Base-by-base conservation (phyloP, 2,797 vertebrate species). In the Pipistrellus kuhlii region DNA sequence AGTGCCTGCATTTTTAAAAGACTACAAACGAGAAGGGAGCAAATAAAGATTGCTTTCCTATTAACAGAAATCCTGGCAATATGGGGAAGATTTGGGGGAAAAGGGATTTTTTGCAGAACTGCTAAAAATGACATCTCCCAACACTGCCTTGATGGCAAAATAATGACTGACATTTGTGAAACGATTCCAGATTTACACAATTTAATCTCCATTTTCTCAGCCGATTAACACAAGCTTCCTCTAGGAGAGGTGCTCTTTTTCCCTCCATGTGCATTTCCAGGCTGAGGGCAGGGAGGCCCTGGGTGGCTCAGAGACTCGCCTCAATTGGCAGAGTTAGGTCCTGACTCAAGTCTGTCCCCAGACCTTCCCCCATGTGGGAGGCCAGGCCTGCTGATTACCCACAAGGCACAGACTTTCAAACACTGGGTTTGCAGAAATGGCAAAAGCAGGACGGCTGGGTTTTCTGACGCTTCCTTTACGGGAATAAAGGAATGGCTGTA, bases 401-500 rank as follows among this genome's bases (percentile, higher is more conserved):
- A 92, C 91, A 85, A 82, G 73, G n/a, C 38, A 0, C 86, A 53
- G 89, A 44, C 75, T 83, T 76, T 80, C 4, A 44, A 91, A 62
- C n/a, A 41, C 55, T 46, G 88, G 53, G 27, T 92, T 23, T 86
- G 75, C 83, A 94, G 82, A 94, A 93, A 32, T 62, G 88, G 89
- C 57, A 68, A 20, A 41, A 48, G 51, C 48, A 57, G n/a, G 30
- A 23, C 1, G 7, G 55, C 93, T 84, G 69, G 6, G 3, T 95
- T 95, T 96, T 82, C 80, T 78, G 87, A 51, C 8, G 10, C 23
- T 87, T 89, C 64, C 84, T 88, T 30, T 62, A 3, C 1, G 84
- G 86, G 46, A 72, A 95, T 88, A 97, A 96, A 92, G 90, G 17
- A 96, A 95, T 77, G 92, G 88, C 85, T 97, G 82, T 88, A 71